Evolutionary conservation across 1,140 invertebrate species (phyloP).

Genomic region (Sitobion miscanthi): DNA sequence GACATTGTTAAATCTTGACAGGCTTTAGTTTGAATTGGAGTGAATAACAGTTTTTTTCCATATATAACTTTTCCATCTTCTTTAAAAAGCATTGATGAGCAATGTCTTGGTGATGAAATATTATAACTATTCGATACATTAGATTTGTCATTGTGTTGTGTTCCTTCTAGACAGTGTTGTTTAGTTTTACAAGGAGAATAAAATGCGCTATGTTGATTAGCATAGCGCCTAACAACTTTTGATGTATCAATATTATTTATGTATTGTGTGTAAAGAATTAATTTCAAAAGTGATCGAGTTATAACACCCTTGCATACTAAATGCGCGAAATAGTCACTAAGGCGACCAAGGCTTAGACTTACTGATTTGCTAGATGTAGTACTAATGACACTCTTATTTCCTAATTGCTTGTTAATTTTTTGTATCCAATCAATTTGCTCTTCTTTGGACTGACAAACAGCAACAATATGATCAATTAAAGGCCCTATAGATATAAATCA

Average conservation of each 20-base stretch:
- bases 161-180: not conserved
- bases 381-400: slow-evolving; percentile 63
- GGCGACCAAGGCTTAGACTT: slow-evolving; percentile 64
- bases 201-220: slow-evolving; percentile 6
- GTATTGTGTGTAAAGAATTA: slow-evolving; percentile 73
- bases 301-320: slow-evolving; percentile 76
- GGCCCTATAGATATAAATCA: slow-evolving; percentile 69
- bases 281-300: slow-evolving; percentile 73
- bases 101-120: slow-evolving; percentile 35
- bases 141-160: not conserved
- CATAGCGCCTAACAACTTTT: slow-evolving; percentile 60
- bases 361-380: slow-evolving; percentile 32
- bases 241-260: slow-evolving; percentile 64
- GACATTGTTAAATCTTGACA: slow-evolving; percentile 43
- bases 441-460: slow-evolving; percentile 81
- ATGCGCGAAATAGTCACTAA: slow-evolving; percentile 77
- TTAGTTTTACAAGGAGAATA: not conserved
- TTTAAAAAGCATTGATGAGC: slow-evolving; percentile 31
- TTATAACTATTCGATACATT: slow-evolving; percentile 16
- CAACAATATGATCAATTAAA: slow-evolving; percentile 87
- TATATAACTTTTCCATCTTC: slow-evolving; percentile 41
- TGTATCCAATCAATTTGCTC: slow-evolving; percentile 89
- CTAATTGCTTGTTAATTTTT: slow-evolving; percentile 72
- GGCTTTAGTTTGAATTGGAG: slow-evolving; percentile 20
- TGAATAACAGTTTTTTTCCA: slow-evolving; percentile 47